Evolutionary conservation across 2,797 vertebrate species (phyloP).

Genomic region (Lutjanus argentimaculatus): DNA sequence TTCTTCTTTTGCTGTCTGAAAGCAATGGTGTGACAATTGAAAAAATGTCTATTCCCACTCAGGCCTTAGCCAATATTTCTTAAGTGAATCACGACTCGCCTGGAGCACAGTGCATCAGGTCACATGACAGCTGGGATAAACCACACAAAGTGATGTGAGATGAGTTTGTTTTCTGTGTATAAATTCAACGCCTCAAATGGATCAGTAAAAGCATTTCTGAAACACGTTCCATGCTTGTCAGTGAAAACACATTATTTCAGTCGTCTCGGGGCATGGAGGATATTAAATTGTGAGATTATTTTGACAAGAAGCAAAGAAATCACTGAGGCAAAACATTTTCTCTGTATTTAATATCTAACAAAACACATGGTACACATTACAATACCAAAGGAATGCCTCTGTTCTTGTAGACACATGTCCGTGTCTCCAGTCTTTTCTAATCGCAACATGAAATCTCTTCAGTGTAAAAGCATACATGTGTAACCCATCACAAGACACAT

Average conservation of each 20-base stretch:
- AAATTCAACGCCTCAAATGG: constrained; percentile 14
- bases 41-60: constrained; percentile 30
- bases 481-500: constrained; percentile 62
- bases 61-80: not conserved
- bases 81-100: constrained; percentile 16
- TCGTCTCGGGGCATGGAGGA: not conserved
- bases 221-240: constrained; percentile 20
- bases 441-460: constrained; percentile 61
- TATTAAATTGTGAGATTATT: constrained; percentile 34
- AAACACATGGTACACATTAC: constrained; percentile 73
- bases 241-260: constrained; percentile 24
- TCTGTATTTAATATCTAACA: constrained; percentile 77
- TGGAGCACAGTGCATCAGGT: not conserved
- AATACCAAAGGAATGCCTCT: constrained; percentile 72
- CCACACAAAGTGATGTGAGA: constrained; percentile 34
- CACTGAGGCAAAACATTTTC: constrained; percentile 54
- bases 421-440: constrained; percentile 56
- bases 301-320: constrained; percentile 57
- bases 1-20: constrained; percentile 30
- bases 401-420: constrained; percentile 63
- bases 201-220: constrained; percentile 41
- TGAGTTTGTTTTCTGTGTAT: constrained; percentile 34
- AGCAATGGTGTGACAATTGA: constrained; percentile 16
- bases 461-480: constrained; percentile 68
- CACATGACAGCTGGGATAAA: constrained; percentile 34